These are phyloP conservation scores for Paedocypris micromegethes DNA, from an alignment of 2,797 vertebrate genomes.

Conservation along the genomic window DNA sequence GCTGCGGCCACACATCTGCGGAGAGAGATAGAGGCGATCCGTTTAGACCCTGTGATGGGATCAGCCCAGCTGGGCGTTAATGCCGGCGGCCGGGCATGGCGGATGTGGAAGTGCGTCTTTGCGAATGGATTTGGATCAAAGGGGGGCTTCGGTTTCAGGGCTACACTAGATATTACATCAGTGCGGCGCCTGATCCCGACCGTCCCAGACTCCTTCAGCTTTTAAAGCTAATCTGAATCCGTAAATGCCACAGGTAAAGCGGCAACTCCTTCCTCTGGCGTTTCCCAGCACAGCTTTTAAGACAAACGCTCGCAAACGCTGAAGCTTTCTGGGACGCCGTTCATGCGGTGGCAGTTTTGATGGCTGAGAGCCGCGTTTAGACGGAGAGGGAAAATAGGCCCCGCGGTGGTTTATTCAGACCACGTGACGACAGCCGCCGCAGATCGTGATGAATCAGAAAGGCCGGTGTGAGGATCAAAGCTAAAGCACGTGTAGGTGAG, in stretches of 20 bases:
- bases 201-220: too few relatives aligned
- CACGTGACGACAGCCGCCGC: conserved; percentile 43
- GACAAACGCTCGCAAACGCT: not conserved
- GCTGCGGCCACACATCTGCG: conserved; percentile 79
- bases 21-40: conserved; percentile 48
- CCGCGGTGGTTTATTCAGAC: conserved; percentile 35
- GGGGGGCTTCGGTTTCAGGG: not conserved
- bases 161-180: not conserved
- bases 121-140: not conserved
- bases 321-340: conserved; percentile 10
- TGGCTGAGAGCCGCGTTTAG: conserved; percentile 45
- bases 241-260: too few relatives aligned
- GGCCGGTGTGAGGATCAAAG: conserved; percentile 25
- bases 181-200: too few relatives aligned
- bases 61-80: too few relatives aligned
- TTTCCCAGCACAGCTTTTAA: too few relatives aligned
- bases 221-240: too few relatives aligned
- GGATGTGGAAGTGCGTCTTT: too few relatives aligned
- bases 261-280: too few relatives aligned
- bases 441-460: conserved; percentile 33
- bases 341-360: conserved; percentile 45
- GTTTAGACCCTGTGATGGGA: not conserved
- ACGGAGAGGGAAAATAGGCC: conserved; percentile 21
- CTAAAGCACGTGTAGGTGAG: conserved; percentile 32
- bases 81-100: too few relatives aligned